phyloP scores from a whole-genome alignment of 2,797 vertebrate genomes.

The Neoniphon sammara region DNA sequence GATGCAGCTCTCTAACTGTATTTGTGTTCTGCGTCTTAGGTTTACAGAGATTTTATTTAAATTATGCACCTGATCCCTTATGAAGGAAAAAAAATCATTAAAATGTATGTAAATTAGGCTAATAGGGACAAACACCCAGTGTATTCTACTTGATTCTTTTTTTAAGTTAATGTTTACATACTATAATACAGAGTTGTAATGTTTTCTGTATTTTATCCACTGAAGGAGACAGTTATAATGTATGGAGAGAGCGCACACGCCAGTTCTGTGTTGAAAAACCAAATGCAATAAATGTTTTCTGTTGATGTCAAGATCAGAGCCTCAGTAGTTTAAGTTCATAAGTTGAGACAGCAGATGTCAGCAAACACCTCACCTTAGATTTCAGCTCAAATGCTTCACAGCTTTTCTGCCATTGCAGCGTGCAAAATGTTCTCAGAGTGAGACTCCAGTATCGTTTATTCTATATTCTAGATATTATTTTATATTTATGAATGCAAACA shows the following conservation, averaged over 20 bases:
- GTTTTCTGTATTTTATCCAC: background rate
- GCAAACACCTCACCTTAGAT: slow-evolving; percentile 60
- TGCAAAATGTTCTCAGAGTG: slow-evolving; percentile 24
- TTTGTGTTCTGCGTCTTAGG: slow-evolving; percentile 16
- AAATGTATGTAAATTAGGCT: slow-evolving; percentile 39
- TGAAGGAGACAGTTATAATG: background rate
- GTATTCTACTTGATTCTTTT: no score
- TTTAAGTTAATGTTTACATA: no score
- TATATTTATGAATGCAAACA: background rate
- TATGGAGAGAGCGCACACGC: background rate
- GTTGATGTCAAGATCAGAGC: background rate
- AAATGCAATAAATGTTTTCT: background rate
- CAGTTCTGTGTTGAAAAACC: background rate
- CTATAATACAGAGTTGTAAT: background rate
- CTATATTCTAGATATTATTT: no score
- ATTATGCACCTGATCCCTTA: slow-evolving; percentile 52
- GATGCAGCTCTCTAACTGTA: slow-evolving; percentile 29
- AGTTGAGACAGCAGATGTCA: slow-evolving; percentile 75
- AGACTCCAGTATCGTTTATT: slow-evolving; percentile 16
- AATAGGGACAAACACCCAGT: slow-evolving; percentile 27
- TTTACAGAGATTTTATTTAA: slow-evolving; percentile 44
- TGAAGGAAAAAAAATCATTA: slow-evolving; percentile 37
- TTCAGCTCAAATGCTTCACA: background rate
- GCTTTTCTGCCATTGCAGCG: slow-evolving; percentile 21
- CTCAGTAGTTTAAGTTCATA: slow-evolving; percentile 17